Evolutionary conservation across 2,113 vertebrate genomes (phyloP).

Genomic region (Solenodon paradoxus): DNA sequence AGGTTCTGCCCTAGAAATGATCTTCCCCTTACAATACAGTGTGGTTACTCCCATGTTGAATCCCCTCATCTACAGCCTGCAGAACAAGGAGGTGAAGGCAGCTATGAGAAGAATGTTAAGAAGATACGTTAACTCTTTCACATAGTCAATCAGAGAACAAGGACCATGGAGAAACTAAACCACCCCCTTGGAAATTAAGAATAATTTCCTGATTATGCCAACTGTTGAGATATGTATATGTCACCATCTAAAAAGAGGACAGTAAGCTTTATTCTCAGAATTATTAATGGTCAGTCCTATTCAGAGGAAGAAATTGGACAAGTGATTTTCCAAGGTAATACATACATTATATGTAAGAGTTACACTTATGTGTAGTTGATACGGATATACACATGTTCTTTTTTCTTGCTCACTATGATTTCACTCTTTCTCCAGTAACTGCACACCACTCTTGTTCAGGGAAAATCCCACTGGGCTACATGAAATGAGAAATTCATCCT

Average conservation of each 20-base stretch:
- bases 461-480: too few species aligned
- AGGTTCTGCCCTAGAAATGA: neutral
- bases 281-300: neutral
- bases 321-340: neutral
- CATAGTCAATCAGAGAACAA: neutral
- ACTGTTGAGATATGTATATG: neutral
- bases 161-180: neutral
- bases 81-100: slow-evolving; percentile 40
- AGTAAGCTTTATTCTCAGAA: neutral
- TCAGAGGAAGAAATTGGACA: neutral
- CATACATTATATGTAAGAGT: neutral
- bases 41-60: slow-evolving; percentile 37
- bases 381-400: neutral
- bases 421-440: neutral
- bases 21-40: neutral
- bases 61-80: slow-evolving; percentile 23
- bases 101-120: slow-evolving; percentile 8
- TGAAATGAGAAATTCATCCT: neutral
- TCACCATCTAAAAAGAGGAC: neutral
- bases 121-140: neutral
- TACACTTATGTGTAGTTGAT: neutral
- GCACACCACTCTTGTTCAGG: neutral
- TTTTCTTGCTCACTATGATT: neutral
- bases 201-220: neutral
- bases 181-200: neutral